Percentiles rank a stretch among this genome's conserved stretches.
phyloP scores from a whole-genome alignment of 2,113 vertebrate genomes.

The Catharus fuscescens region DNA sequence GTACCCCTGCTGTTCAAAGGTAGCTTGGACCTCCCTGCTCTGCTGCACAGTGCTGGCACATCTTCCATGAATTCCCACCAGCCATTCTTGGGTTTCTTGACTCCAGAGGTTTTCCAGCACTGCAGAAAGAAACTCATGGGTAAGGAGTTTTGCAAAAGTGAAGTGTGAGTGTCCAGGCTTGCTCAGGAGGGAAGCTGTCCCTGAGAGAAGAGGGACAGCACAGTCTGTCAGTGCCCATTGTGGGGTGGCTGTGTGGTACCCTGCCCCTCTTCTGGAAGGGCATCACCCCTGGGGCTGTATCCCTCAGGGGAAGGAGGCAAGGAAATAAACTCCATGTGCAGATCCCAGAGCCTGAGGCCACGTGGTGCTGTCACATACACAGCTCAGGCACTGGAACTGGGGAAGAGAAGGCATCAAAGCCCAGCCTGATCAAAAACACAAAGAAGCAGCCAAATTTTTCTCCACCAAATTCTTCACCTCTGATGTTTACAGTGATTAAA shows the following conservation, averaged over 20 bases:
- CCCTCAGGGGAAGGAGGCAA: neutral
- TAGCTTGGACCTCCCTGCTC: neutral
- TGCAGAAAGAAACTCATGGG: neutral
- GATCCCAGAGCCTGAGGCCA: neutral
- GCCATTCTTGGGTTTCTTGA: accelerated
- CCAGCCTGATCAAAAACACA: neutral
- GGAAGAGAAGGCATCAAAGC: neutral
- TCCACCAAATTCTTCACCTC: slow-evolving; percentile 5
- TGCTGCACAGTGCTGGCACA: neutral
- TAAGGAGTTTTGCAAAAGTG: neutral
- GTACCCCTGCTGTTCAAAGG: neutral
- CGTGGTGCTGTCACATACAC: accelerated
- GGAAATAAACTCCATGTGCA: neutral
- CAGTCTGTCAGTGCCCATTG: accelerated
- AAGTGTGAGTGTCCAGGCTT: neutral
- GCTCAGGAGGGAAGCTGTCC: neutral
- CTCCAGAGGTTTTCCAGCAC: neutral
- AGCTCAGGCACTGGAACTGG: neutral
- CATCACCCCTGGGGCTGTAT: neutral
- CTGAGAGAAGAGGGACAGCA: neutral
- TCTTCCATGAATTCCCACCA: neutral
- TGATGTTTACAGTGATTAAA: slow-evolving; percentile 23
- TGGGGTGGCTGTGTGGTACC: neutral
- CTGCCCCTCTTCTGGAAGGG: neutral
- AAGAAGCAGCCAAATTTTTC: neutral